Evolutionary conservation across 35 echinoderm and acorn worm genomes (phyloP), one percentile per base, ranked within the genome.

Genomic region (Apostichopus parvimensis): DNA sequence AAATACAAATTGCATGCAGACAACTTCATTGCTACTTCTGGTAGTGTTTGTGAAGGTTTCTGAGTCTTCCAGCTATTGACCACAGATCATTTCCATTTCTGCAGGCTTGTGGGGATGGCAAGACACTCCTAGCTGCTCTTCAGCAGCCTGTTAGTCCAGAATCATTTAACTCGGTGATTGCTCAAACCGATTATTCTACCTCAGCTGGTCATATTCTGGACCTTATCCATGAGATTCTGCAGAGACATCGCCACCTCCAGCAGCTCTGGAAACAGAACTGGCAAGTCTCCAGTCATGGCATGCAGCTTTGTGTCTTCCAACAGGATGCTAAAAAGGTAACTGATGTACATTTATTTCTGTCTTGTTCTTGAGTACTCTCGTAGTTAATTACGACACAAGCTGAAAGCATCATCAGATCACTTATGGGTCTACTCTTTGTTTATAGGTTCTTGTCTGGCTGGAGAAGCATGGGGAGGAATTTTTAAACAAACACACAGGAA

Each of bases 391-490:
- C 1, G 34, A 45, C 34, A 45, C 34, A 45, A 45, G 34, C 34
- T 45, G 34, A 45, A 45, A 45, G 34, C 34, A 45, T 45, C 34
- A 45, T 45, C 34, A 45, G 34, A 45, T 45, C 34, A 45, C 34
- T 45, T 45, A 45, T 45, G 34, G 34, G 34, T 76, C 15, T 71
- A 24, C 90, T 79, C n/a, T 91, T 77, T 77, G 18, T 13, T 60
- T 78, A 17, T 54, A 98, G 97, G 97, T 98, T 17, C 68, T 98
- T 20, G 73, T 65, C 60, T 98, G 97, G 97, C 80, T 98, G 87
- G 94, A 98, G 68, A 95, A 96, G 26, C 92, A 98, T 62, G 97
- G 97, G 54, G 97, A 98, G 71, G 97, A 96, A 62, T 98, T 98
- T 73, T 61, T 98, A 23, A 91, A 82, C 54, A 98, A 98, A 83